Conservation (phyloP, 2,113 vertebrate species). For the Galbula dea region DNA sequence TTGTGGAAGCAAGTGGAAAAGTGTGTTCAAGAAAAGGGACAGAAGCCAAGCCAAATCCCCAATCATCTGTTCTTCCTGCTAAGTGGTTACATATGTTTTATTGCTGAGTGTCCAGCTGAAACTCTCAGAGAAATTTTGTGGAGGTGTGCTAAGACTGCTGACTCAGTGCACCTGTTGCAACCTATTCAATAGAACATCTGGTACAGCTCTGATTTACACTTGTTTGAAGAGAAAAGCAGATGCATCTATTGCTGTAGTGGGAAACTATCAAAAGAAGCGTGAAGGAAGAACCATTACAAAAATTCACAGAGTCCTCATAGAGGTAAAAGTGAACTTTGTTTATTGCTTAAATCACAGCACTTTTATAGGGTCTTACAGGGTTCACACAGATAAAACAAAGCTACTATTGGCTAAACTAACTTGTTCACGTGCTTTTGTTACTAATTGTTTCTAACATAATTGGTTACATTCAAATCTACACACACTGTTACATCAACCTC, state of each 20-base stretch:
- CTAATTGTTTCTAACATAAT: too few relatives aligned
- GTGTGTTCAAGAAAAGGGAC: slow-evolving; percentile 5
- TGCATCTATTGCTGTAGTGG: not conserved
- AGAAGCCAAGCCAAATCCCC: slow-evolving; percentile 14
- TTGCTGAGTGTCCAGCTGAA: slow-evolving; percentile 21
- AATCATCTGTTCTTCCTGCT: slow-evolving; percentile 5
- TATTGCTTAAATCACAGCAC: too few relatives aligned
- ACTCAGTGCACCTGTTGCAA: not conserved
- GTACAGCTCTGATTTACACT: slow-evolving; percentile 35
- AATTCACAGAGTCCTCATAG: too few relatives aligned
- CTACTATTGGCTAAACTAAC: too few relatives aligned
- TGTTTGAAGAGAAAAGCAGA: slow-evolving; percentile 26
- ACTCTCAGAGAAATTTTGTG: slow-evolving; percentile 27
- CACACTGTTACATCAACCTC: too few relatives aligned
- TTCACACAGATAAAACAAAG: too few relatives aligned
- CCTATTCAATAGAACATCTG: slow-evolving; percentile 44
- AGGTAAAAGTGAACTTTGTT: too few relatives aligned
- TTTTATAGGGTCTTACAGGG: too few relatives aligned
- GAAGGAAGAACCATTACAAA: too few relatives aligned
- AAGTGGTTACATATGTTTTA: slow-evolving; percentile 37
- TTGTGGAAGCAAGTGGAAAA: slow-evolving; percentile 32
- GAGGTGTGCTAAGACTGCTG: slow-evolving; percentile 4
- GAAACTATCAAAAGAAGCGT: not conserved
- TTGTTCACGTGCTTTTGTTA: too few relatives aligned
- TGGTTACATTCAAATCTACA: too few relatives aligned